Base-by-base conservation (phyloP, 2,888 invertebrate genomes). In the Ormyrus thymus region DNA sequence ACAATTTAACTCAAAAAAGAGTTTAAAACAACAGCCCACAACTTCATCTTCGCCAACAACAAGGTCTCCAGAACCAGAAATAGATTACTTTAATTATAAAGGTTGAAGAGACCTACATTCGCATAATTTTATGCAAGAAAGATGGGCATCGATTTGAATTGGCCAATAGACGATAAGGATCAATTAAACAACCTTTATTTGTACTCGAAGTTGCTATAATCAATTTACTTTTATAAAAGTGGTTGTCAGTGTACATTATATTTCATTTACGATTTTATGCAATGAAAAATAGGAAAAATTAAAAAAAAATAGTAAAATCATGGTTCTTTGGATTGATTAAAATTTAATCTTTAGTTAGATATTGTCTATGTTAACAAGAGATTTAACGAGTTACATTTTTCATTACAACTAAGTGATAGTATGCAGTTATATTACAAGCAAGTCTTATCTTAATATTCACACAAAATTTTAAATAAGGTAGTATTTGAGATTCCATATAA, bases 11-110 rank as follows among this genome's bases (percentile, higher is more conserved):
- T 78, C 84, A 71, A 86, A 85, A 73, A 87, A 86, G 77, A 86
- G 74, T 83, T 84, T 86, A 79, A 87, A 85, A 74, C 72, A 83
- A 46, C 81, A 64, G 46, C 76, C 81, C 69, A 78, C 76, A 61
- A 81, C 84, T 46, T 74, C 82, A n/a, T 79, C 81, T 72, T 81
- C 84, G 11, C 82, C 84, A 62, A 74, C 84, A 62, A 74, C 85
- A n/a, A 87, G 85, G 69, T 85, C 86, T 51, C 83, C 85, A 56
- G 88, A 89, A 76, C 86, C 86, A 48, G 88, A 87, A 82, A 90
- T 89, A 83, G 90, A 90, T 85, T 89, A 89, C 81, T 89, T 89
- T 78, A 87, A 89, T 83, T 89, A 83, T 78, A 81, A 81, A 58
- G 84, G 84, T 56, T 86, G 81, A 85, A 53, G 45, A 61, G 9